Base-by-base conservation (phyloP, 2,888 invertebrate genomes). In the Parasteatoda lunata region DNA sequence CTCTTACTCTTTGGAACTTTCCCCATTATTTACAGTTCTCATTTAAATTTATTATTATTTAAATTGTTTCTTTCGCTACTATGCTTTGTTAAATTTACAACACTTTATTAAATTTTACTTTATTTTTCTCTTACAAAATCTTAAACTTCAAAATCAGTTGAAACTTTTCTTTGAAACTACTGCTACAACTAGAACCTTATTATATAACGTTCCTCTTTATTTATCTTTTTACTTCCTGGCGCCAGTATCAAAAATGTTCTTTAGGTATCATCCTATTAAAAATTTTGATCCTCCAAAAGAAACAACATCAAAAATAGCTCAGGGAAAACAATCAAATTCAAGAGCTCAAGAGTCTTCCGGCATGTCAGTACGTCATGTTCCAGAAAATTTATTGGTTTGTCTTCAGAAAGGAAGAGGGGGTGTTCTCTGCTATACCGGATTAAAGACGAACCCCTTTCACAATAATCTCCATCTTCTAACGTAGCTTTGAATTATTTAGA, bases 401-500 rank as follows among this genome's bases (percentile, higher is more conserved):
- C 3, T 9, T 59, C 11, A 30, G 30, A 13, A 8, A 69, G n/a
- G 72, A 72, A 13, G 48, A 9, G n/a, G 64, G 13, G 64, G 82
- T 15, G 69, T 59, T n/a, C 13, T 6, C n/a, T 45, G 45, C 49
- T 45, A 11, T 65, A 51, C 65, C 51, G 77, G 72, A 84, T 84
- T 77, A 84, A 66, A 72, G 47, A 30, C 11, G 4, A 7, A 75
- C 75, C 15, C 81, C 48, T 75, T 7, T 9, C 68, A 11, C 15
- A 65, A 77, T 77, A 84, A 77, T 77, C 77, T 70, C 51, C 15
- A 65, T 30, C 15, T 52, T 59, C 59, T 59, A 59, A 13, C 54
- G 71, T 54, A 69, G 30, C 64, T 11, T 52, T 84, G 77, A 84
- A 84, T 84, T 77, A 84, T 84, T 84, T 84, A 84, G 83, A 77